phyloP scores from a whole-genome alignment of 2,888 invertebrate genomes.

The Xestia ashworthii region DNA sequence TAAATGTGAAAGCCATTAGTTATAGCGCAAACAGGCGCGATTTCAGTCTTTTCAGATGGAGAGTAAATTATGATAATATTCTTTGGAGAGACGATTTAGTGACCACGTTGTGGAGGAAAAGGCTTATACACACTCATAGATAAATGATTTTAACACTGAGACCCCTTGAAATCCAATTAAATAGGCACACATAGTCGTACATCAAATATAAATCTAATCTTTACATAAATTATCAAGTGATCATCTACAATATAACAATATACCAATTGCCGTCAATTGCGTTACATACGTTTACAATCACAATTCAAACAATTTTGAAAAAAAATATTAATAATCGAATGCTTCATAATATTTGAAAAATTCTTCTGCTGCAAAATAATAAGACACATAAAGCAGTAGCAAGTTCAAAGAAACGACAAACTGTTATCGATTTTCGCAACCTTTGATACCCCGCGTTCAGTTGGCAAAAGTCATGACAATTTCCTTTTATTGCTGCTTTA shows the following conservation, averaged over 20 bases:
- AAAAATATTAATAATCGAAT: background rate
- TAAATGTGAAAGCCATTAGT: conserved; percentile 56
- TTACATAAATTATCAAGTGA: background rate
- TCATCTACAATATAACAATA: background rate
- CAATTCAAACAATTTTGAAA: background rate
- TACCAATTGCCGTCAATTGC: background rate
- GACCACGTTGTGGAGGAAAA: background rate
- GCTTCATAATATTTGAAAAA: background rate
- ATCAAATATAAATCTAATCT: background rate
- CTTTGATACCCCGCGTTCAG: background rate
- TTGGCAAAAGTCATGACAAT: conserved; percentile 16
- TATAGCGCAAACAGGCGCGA: conserved; percentile 24
- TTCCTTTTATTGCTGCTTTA: conserved; percentile 15
- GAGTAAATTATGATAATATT: conserved; percentile 26
- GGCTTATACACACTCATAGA: background rate
- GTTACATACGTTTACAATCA: background rate
- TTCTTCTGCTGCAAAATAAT: background rate
- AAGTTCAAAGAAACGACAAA: conserved; percentile 19
- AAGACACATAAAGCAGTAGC: background rate
- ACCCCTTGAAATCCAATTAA: background rate
- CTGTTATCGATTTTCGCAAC: conserved; percentile 23
- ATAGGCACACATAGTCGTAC: background rate
- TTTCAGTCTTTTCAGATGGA: conserved; percentile 28
- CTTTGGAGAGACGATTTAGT: conserved; percentile 12
- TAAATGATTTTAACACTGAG: background rate